Evolutionary conservation across 2,797 vertebrate species (phyloP).

Genomic region (Helicolenus hilgendorfi): DNA sequence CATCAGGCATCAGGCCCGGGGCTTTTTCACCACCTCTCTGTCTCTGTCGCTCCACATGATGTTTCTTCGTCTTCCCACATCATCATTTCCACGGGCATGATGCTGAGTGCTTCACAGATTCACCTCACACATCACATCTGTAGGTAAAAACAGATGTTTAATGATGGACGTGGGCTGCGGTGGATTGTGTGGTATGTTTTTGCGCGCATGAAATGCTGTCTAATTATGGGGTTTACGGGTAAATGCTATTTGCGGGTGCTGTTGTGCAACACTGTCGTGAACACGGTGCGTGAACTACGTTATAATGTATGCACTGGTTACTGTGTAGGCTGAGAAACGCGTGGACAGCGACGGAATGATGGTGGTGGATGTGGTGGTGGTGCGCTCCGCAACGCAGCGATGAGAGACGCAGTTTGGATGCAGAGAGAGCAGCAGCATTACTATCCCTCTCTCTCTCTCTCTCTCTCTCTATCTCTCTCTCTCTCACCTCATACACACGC

Average conservation of each 20-base stretch:
- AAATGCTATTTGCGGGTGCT: slow-evolving; percentile 39
- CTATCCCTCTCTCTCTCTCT: slow-evolving; percentile 41
- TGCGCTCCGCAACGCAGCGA: slow-evolving; percentile 81
- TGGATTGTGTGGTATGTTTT: neutral
- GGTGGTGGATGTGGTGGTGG: slow-evolving; percentile 76
- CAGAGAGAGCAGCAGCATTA: slow-evolving; percentile 81
- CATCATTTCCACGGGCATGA: slow-evolving; percentile 74
- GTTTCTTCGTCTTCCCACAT: slow-evolving; percentile 67
- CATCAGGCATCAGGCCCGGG: slow-evolving; percentile 26
- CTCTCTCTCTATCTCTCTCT: slow-evolving; percentile 20
- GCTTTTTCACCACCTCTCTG: neutral
- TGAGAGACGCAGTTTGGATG: slow-evolving; percentile 85
- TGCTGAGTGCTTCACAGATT: slow-evolving; percentile 55
- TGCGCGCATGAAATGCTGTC: neutral
- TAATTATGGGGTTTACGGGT: neutral
- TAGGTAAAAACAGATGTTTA: slow-evolving; percentile 59
- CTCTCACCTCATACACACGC: slow-evolving; percentile 46
- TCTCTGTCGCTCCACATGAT: slow-evolving; percentile 67
- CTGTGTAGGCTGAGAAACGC: slow-evolving; percentile 86
- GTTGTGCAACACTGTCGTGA: slow-evolving; percentile 80
- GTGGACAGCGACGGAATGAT: slow-evolving; percentile 82
- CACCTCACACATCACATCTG: slow-evolving; percentile 63
- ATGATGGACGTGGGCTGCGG: neutral
- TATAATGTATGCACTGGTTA: slow-evolving; percentile 70
- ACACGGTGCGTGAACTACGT: slow-evolving; percentile 47